These are phyloP conservation scores for Xanthostigma xanthostigma DNA, from an alignment of 2,888 invertebrate species.

Conservation along the genomic window DNA sequence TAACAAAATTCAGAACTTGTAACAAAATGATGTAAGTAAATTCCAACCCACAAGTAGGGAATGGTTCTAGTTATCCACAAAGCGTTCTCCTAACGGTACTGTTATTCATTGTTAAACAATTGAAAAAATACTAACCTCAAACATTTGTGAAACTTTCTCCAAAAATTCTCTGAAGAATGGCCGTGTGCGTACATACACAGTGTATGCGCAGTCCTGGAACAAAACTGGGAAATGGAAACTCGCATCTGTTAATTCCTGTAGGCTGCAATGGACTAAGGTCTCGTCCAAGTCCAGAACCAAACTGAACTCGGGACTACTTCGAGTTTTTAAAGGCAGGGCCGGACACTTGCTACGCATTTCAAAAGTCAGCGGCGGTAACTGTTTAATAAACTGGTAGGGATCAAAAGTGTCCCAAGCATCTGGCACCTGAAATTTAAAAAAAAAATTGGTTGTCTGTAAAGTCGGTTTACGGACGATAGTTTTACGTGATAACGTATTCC, in stretches of 20 bases:
- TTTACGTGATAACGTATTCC: no score
- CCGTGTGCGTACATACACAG: conserved; percentile 71
- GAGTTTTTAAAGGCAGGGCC: conserved; percentile 79
- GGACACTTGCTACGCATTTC: conserved; percentile 61
- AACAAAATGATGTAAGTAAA: no score
- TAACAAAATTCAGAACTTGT: no score
- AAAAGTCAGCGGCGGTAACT: conserved; percentile 66
- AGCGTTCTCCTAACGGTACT: no score
- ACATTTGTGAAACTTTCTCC: conserved; percentile 34
- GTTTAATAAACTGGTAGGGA: conserved; percentile 83
- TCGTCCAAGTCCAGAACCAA: conserved; percentile 64
- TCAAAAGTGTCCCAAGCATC: conserved; percentile 71
- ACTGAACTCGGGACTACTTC: conserved; percentile 87
- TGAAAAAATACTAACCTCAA: not conserved
- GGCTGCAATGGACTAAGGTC: conserved; percentile 88
- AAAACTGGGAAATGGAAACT: conserved; percentile 86
- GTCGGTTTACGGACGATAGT: no score
- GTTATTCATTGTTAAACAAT: no score
- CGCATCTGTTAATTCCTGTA: conserved; percentile 82
- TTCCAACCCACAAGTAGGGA: no score
- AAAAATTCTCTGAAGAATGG: conserved; percentile 87
- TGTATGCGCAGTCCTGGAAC: conserved; percentile 84
- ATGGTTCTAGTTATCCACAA: no score
- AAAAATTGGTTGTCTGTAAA: no score
- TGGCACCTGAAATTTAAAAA: conserved; percentile 24